phyloP scores from a whole-genome alignment of 2,113 vertebrate genomes.

The Hipposideros armiger region DNA sequence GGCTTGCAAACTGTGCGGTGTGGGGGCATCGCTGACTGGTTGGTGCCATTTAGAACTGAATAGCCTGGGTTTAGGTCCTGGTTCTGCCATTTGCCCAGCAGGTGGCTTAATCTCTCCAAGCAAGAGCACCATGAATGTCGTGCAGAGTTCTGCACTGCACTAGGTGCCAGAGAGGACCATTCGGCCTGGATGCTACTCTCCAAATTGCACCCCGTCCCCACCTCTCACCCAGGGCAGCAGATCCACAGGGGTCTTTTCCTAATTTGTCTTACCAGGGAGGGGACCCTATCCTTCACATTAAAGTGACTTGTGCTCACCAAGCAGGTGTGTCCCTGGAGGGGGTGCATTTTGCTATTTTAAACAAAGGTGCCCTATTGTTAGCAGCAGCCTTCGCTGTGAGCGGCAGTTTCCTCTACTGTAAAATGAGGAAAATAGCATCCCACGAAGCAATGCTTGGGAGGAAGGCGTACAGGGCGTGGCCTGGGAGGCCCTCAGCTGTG shows the following conservation, averaged over 20 bases:
- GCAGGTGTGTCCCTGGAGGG: neutral
- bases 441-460: neutral
- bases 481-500: neutral
- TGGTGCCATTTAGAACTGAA: neutral
- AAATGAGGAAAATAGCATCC: neutral
- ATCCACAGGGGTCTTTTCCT: neutral
- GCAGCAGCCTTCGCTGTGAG: neutral
- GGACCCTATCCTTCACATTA: neutral
- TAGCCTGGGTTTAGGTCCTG: neutral
- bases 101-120: neutral
- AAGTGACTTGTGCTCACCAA: neutral
- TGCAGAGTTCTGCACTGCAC: neutral
- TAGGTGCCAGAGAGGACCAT: fast-evolving
- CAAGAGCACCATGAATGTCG: neutral
- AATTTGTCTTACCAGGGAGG: neutral
- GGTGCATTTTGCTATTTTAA: neutral
- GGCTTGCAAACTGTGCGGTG: neutral
- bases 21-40: neutral
- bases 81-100: neutral
- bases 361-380: neutral
- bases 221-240: neutral
- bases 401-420: neutral
- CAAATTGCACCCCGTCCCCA: neutral
- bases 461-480: fast-evolving
- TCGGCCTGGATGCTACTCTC: neutral